phyloP scores from a whole-genome alignment of 2,113 vertebrate genomes.

The Hypocryptadius cinnamomeus region DNA sequence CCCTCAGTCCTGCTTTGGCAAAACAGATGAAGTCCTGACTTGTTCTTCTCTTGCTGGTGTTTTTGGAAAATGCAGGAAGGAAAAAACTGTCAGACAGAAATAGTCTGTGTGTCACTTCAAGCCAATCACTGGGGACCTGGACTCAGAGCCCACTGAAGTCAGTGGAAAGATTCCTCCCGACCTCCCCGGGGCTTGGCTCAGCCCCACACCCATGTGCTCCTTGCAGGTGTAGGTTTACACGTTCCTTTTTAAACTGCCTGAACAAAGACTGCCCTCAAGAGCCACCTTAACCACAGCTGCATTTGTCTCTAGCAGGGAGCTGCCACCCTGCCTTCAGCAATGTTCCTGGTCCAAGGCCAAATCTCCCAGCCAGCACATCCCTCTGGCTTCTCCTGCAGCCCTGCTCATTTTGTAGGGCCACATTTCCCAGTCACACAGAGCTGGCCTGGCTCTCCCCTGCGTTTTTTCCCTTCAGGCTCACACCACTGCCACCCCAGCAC shows the following conservation, averaged over 20 bases:
- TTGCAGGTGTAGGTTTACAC: not conserved
- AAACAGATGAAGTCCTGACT: conserved; percentile 12
- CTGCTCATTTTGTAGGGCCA: not conserved
- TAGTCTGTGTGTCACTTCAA: conserved; percentile 23
- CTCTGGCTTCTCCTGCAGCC: not conserved
- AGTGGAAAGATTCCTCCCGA: conserved; percentile 15
- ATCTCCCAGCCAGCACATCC: not conserved
- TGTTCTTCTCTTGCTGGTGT: not conserved
- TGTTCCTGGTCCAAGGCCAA: not conserved
- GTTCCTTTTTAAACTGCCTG: not conserved
- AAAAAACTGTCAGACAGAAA: conserved; percentile 31
- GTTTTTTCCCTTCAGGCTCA: not conserved
- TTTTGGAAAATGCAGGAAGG: conserved; percentile 33
- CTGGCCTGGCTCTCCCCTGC: not conserved
- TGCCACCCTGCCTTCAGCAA: conserved; percentile 1
- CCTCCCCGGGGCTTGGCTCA: not conserved
- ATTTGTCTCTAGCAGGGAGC: not conserved
- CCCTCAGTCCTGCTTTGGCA: conserved; percentile 6
- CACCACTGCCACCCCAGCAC: not conserved
- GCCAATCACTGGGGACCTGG: not conserved
- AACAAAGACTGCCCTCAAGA: conserved; percentile 30
- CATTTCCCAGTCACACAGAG: not conserved
- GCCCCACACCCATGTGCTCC: not conserved
- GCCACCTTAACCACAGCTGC: conserved; percentile 11
- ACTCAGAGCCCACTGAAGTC: not conserved